Base-by-base conservation (phyloP, 23 tunicate genomes). In the Styela clava region DNA sequence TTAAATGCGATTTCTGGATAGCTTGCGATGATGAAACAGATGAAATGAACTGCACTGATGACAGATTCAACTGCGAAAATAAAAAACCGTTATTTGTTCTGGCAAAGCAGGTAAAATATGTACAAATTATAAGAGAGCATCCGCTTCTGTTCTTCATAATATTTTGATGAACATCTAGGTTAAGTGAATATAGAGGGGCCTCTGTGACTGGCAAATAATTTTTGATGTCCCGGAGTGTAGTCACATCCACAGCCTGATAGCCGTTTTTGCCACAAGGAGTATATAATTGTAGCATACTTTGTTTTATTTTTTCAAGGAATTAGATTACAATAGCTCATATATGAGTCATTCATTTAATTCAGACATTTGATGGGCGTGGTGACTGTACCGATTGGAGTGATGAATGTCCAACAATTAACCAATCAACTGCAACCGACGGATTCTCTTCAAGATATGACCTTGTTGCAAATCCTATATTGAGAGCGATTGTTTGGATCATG, bases 311-410 rank as follows among this genome's bases (percentile, higher is more conserved):
- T n/a, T n/a, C n/a, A n/a, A n/a, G n/a, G n/a, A n/a, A n/a, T n/a
- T n/a, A n/a, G n/a, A n/a, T n/a, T n/a, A n/a, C n/a, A n/a, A n/a
- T n/a, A n/a, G n/a, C n/a, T n/a, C n/a, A n/a, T n/a, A n/a, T n/a
- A n/a, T n/a, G n/a, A n/a, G n/a, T n/a, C n/a, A n/a, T n/a, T n/a
- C n/a, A n/a, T n/a, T n/a, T n/a, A n/a, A n/a, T 70, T 3, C 52
- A 93, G 98, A 84, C 23, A 37, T 87, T 79, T 74, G 88, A 93
- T 68, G 92, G 98, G 19, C 74, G 82, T 24, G 87, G 86, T 16
- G 98, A 93, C 26, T 93, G 98, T 74, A 44, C 82, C 26, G 98
- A 93, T 61, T 93, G 98, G 98, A 87, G 93, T 68, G 98, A 93
- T 82, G 98, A 93, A 68, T 93, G 98, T 73, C 98, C 98, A 25